A percentile compares a stretch with the other conserved stretches of the same genome.
phyloP scores from a whole-genome alignment of 2,113 vertebrate species.

The Heloderma charlesbogerti region DNA sequence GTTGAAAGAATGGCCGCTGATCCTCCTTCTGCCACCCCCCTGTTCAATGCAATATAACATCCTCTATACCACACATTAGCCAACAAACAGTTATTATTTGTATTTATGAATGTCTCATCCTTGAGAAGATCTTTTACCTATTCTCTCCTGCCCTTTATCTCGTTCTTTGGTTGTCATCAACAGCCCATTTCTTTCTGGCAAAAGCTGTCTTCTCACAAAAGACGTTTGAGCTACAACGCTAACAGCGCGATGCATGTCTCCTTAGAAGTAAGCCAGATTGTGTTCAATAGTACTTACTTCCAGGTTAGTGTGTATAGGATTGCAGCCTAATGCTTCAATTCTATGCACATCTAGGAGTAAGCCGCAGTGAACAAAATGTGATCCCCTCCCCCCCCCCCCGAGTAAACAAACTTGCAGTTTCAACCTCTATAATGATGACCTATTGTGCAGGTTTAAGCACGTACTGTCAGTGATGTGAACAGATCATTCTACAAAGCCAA shows the following conservation, averaged over 20 bases:
- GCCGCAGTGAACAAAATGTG: neutral
- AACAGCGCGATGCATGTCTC: slow-evolving; percentile 1
- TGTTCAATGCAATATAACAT: neutral
- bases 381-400: neutral
- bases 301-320: too few species aligned
- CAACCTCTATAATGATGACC: neutral
- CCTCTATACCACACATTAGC: neutral
- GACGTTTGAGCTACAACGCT: neutral
- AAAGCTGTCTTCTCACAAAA: slow-evolving; percentile 6
- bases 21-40: neutral
- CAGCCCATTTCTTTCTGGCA: slow-evolving; percentile 3
- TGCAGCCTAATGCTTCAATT: neutral
- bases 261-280: neutral
- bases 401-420: neutral
- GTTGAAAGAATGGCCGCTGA: neutral
- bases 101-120: neutral
- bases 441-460: neutral
- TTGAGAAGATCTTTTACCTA: fast-evolving
- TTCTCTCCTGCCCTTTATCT: neutral
- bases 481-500: neutral
- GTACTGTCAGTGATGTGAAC: neutral
- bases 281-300: too few species aligned
- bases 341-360: neutral
- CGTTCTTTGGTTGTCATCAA: neutral
- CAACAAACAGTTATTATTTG: neutral